Evolutionary conservation across 2,797 vertebrate species (phyloP), one percentile per base, ranked within the genome.

Genomic region (Micropoecilia bifurca): DNA sequence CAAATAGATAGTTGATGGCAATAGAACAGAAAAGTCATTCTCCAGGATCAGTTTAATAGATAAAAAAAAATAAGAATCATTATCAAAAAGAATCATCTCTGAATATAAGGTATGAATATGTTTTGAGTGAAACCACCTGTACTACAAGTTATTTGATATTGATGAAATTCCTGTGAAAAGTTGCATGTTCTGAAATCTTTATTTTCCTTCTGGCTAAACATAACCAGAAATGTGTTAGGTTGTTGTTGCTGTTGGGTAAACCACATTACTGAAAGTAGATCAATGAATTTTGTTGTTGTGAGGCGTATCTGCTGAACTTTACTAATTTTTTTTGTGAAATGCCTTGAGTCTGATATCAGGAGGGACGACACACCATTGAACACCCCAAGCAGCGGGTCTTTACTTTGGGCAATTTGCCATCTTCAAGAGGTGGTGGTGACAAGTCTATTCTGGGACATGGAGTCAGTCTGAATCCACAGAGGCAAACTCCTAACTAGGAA

Each of bases 381-480:
- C 73, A 55, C 76, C 30, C 20, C n/a, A 71, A 59, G 63, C 80
- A 72, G 75, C n/a, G 61, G 83, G 71, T 81, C 85, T 88, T 91
- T 87, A 89, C 83, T 78, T 83, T 89, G 83, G 93, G 92, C 89
- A 71, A 33, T 39, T 79, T 16, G 80, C 90, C 92, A 94, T 86
- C 66, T 14, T 81, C 88, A 90, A 94, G 85, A 55, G 80, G 61
- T 79, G 79, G 83, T 87, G 87, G 36, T 92, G 92, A 94, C 91
- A 93, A 81, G 71, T 95, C 94, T 96, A 96, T 96, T 96, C 83
- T 93, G 74, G 90, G 92, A 87, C 74, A 72, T 55, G 45, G 75
- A 85, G 57, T n/a, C n/a, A n/a, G 80, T 86, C 82, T 87, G 53
- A 91, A 83, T 85, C 76, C 79, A 73, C 69, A 87, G 77, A 79